phyloP scores from a whole-genome alignment of 2,888 invertebrate genomes.

The Cheiracanthium punctorium region DNA sequence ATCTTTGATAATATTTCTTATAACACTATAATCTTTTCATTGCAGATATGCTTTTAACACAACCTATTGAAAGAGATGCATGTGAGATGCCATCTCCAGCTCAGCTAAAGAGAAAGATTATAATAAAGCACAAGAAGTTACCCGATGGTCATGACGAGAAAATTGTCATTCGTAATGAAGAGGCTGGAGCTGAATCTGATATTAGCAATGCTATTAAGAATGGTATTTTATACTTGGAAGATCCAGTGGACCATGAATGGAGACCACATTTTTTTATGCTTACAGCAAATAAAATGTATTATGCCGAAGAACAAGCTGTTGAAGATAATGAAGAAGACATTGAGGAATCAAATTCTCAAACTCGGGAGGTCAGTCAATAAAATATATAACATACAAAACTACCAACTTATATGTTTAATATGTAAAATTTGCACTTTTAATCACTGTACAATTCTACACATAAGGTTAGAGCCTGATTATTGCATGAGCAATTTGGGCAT shows the following conservation, averaged over 20 bases:
- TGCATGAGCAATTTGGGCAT: too few species aligned
- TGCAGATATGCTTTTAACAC: conserved; percentile 85
- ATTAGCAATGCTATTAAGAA: conserved; percentile 83
- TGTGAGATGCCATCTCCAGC: conserved; percentile 88
- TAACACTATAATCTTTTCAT: conserved; percentile 13
- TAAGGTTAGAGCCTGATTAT: too few species aligned
- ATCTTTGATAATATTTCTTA: too few species aligned
- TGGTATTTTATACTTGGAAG: conserved; percentile 91
- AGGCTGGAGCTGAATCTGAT: conserved; percentile 75
- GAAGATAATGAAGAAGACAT: conserved; percentile 78
- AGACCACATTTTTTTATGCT: conserved; percentile 94
- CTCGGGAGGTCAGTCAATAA: conserved; percentile 46
- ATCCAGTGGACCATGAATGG: conserved; percentile 88
- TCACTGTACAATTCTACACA: too few species aligned
- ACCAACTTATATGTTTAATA: too few species aligned
- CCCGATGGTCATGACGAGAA: conserved; percentile 90
- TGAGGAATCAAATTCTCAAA: conserved; percentile 78
- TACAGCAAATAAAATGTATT: conserved; percentile 90
- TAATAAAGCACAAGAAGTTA: conserved; percentile 87
- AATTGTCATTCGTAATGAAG: conserved; percentile 80
- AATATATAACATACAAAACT: too few species aligned
- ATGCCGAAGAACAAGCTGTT: conserved; percentile 82
- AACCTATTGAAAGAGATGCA: conserved; percentile 87
- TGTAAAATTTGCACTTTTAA: too few species aligned
- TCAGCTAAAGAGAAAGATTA: conserved; percentile 81